A percentile compares a stretch with the other conserved stretches of the same genome.
Conservation (phyloP, 2,113 vertebrate species). For the Entomyzon cyanotis region DNA sequence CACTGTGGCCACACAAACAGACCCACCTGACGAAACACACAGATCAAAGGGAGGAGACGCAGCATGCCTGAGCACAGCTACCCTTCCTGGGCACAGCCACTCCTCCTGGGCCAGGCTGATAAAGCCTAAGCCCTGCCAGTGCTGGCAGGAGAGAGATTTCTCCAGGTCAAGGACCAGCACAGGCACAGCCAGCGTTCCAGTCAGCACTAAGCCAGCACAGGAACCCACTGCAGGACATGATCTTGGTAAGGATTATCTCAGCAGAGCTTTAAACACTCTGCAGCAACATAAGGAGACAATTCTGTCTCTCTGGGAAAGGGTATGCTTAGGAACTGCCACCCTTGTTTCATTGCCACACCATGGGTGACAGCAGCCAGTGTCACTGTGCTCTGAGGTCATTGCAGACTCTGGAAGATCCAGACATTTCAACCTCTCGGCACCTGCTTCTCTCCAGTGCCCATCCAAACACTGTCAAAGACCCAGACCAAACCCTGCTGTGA, state of each 20-base stretch:
- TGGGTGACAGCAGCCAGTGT: accelerated
- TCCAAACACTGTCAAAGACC: not conserved
- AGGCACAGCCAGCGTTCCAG: accelerated
- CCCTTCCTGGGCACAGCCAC: not conserved
- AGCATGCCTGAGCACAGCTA: not conserved
- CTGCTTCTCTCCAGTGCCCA: not conserved
- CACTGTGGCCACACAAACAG: not conserved
- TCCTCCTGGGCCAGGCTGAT: not conserved
- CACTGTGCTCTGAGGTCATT: not conserved
- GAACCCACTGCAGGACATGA: accelerated
- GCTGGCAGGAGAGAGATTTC: not conserved
- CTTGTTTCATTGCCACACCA: accelerated
- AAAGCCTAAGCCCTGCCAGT: not conserved
- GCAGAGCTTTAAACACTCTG: not conserved
- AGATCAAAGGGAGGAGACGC: not conserved
- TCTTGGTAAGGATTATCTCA: not conserved
- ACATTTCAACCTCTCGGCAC: not conserved
- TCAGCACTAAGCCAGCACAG: accelerated
- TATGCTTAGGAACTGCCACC: accelerated
- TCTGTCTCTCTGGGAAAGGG: not conserved
- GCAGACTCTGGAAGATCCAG: not conserved
- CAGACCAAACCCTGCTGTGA: not conserved
- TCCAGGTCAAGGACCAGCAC: not conserved
- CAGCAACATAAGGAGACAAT: not conserved
- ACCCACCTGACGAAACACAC: not conserved